phyloP scores from a whole-genome alignment of 1,140 invertebrate genomes.

The Hesperophylax magnus region DNA sequence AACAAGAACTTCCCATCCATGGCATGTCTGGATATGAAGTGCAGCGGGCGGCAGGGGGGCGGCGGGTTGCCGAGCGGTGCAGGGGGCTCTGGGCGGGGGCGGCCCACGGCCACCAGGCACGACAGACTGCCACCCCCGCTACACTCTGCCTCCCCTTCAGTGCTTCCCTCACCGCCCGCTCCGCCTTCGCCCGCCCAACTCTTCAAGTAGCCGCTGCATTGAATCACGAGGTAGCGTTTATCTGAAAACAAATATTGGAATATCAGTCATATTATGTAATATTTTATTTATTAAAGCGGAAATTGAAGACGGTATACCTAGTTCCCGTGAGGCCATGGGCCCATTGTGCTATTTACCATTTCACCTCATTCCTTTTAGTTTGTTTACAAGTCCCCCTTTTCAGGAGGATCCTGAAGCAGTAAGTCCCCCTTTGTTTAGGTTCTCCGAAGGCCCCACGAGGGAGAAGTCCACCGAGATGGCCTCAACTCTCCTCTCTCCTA shows the following conservation, averaged over 20 bases:
- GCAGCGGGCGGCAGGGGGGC: slow-evolving; percentile 74
- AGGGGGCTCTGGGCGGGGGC: slow-evolving; percentile 75
- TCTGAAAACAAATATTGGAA: slow-evolving; percentile 57
- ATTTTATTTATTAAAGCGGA: no score
- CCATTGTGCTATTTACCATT: no score
- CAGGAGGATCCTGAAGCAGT: no score
- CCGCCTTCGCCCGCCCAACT: slow-evolving; percentile 87
- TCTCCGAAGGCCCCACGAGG: no score
- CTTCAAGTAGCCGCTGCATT: slow-evolving; percentile 84
- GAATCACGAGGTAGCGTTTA: slow-evolving; percentile 66
- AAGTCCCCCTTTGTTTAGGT: no score
- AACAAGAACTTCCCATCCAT: slow-evolving; percentile 97
- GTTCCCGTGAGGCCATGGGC: no score
- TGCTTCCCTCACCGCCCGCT: slow-evolving; percentile 67
- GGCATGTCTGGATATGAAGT: slow-evolving; percentile 89
- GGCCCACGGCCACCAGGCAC: slow-evolving; percentile 88
- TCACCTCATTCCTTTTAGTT: no score
- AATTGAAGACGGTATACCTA: no score
- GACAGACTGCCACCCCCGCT: slow-evolving; percentile 84
- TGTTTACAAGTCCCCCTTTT: no score
- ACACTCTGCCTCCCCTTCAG: slow-evolving; percentile 74
- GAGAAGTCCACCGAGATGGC: no score
- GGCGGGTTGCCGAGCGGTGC: slow-evolving; percentile 62
- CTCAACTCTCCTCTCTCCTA: no score
- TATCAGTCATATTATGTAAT: no score